Evolutionary conservation across 2,113 vertebrate species (phyloP), one percentile per base, ranked within the genome.

Genomic region (Ptilonorhynchus violaceus): DNA sequence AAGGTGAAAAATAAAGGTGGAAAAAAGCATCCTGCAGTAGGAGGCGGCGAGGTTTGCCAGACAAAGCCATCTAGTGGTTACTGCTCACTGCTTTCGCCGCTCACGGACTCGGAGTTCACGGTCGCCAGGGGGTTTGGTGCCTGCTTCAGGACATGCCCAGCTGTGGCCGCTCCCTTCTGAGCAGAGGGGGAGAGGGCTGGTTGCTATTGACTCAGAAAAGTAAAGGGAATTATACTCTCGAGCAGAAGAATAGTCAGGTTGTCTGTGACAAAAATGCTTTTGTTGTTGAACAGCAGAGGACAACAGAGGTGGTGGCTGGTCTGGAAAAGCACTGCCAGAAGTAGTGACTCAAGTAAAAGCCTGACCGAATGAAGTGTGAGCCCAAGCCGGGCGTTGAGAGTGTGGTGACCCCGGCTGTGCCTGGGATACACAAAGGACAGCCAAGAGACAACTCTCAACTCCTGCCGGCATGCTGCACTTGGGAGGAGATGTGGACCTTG

Each of bases 51-150:
- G 31, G 47, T 62, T 81, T 87, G 70, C 89, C 47, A 28, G 52
- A 87, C 73, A 81, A 96, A 96, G 95, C 95, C 90, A 93, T 82
- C 95, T 94, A 92, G 95, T 78, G 92, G 78, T 47, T 72, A 52
- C 56, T 13, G 64, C n/a, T 87, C 41, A 46, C 10, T 53, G 2
- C 2, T 1, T 15, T 47, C 11, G 6, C 35, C 50, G 39, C 49
- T 64, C 49, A 23, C 2, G 7, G 19, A 55, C 31, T 19, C 62
- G 30, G 49, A 30, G 50, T 27, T 46, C 39, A 66, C 14, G 1
- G 25, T 37, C 39, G 24, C 50, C 33, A 35, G 35, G 50, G 60
- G 49, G 39, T 66, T 55, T 66, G 49, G 31, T 66, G 49, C 49
- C 33, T 66, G 12, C 62, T 35, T 9, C 3, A 7, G 33, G 12